phyloP scores from a whole-genome alignment of 2,113 vertebrate genomes.

The Upupa epops region DNA sequence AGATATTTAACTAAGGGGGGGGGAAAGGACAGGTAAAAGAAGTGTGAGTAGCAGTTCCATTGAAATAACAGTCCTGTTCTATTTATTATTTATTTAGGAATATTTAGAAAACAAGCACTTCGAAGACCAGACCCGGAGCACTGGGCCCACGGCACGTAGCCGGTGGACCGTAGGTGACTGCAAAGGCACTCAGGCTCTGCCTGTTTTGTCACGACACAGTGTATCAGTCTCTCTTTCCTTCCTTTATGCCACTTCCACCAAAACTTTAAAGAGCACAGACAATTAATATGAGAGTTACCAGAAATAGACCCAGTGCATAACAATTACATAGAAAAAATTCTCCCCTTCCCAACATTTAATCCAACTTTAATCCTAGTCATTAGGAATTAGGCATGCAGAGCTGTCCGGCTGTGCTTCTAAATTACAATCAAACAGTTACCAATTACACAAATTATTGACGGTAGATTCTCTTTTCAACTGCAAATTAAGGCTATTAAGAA shows the following conservation, averaged over 20 bases:
- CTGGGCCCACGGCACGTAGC: not conserved
- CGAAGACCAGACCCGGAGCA: not conserved
- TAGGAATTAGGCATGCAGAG: conserved; percentile 99
- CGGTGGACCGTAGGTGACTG: conserved; percentile 13
- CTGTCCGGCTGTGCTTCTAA: conserved; percentile 99
- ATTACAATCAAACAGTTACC: conserved; percentile 99
- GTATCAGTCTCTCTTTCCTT: conserved; percentile 69
- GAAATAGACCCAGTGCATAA: conserved; percentile 92
- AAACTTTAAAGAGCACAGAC: conserved; percentile 82
- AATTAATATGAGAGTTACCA: conserved; percentile 94
- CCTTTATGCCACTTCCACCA: conserved; percentile 76
- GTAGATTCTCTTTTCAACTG: conserved; percentile 99
- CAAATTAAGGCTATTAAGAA: conserved; percentile 99
- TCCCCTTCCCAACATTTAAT: conserved; percentile 99
- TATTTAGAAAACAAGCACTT: not conserved
- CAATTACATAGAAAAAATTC: conserved; percentile 88
- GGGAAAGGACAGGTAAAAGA: not conserved
- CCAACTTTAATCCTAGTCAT: conserved; percentile 99
- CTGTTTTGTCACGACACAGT: conserved; percentile 61
- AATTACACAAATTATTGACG: conserved; percentile 99
- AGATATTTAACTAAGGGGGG: not conserved
- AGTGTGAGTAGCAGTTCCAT: not conserved
- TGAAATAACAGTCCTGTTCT: not conserved
- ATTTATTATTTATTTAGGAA: not conserved
- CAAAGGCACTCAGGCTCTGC: conserved; percentile 53